Evolutionary conservation across 2,797 vertebrate genomes (phyloP), one percentile per base, ranked within the genome.

Genomic region (Alfaro cultratus): DNA sequence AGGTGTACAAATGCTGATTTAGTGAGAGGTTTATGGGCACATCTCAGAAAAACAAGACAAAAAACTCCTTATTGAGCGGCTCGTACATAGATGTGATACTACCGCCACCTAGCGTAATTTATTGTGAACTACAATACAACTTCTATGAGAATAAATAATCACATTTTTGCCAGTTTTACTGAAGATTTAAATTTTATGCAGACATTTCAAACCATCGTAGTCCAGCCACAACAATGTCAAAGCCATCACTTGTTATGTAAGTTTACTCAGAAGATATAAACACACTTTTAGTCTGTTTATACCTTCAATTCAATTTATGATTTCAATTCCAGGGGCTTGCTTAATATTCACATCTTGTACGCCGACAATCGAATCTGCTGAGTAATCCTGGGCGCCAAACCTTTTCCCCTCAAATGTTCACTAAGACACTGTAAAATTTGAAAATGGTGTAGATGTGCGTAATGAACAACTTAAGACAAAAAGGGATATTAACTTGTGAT

Each of bases 81-180:
- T 55, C 12, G 34, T 71, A 73, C 21, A 29, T 36, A 45, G 1
- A 16, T 78, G 78, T 41, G 46, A 51, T 53, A 18, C 62, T 82
- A 80, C 31, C 83, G 76, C 90, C 89, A 85, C 78, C 92, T 90
- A 78, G 83, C 82, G 91, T 3, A 53, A 10, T 0, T 3, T 67
- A 3, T 1, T 5, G n/a, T 62, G 39, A 46, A 75, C 45, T 88
- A 68, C 83, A 83, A 43, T 36, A 12, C 23, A 62, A 73, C 12
- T 46, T 45, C 13, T 51, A 39, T 13, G 7, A 62, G 16, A 16
- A 18, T 23, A 67, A 21, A 67, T 26, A 5, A 39, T 11, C 11
- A 39, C 0, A 13, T 41, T 3, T 68, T 41, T 41, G 39, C 10
- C 36, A 41, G 18, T 64, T 36, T 64, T 8, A 8, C 16, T 4